Base-by-base conservation (phyloP, 2,888 invertebrate genomes). In the Nemapogon koenigi region DNA sequence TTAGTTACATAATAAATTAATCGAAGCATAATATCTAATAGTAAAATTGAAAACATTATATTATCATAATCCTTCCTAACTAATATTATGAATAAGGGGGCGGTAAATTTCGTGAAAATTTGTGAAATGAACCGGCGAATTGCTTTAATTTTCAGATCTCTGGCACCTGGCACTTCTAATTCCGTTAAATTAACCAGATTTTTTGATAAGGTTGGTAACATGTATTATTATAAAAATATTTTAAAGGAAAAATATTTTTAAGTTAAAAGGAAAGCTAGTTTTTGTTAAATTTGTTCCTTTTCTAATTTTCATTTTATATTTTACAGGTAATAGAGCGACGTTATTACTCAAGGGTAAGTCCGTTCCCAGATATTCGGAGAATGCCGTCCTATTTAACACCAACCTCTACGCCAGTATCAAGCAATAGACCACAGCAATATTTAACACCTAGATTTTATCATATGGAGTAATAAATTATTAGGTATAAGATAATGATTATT, bases 91-190 rank as follows among this genome's bases (percentile, higher is more conserved):
- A n/a, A n/a, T n/a, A n/a, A n/a, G n/a, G n/a, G n/a, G n/a, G n/a
- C n/a, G n/a, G n/a, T n/a, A n/a, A n/a, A n/a, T n/a, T n/a, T n/a
- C n/a, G n/a, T n/a, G n/a, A n/a, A n/a, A n/a, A n/a, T n/a, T n/a
- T n/a, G n/a, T n/a, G n/a, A n/a, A n/a, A n/a, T n/a, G n/a, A n/a
- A n/a, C n/a, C n/a, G n/a, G n/a, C n/a, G n/a, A n/a, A n/a, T n/a
- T n/a, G n/a, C 13, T 53, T 68, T 75, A 44, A 81, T 82, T 69
- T 78, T 59, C 43, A 88, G 92, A 46, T 91, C 92, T 46, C 70
- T 97, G 43, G 92, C 94, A n/a, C 93, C 97, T 3, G 97, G 97
- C 2, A 91, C 94, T 3, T 93, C 94, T 40, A 95, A 96, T 60
- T 89, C 96, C 6, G 95, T 98, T 0, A 96, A 96, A 67, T 69